Conservation (phyloP, 2,888 invertebrate genomes). For the Gerris lacustris region DNA sequence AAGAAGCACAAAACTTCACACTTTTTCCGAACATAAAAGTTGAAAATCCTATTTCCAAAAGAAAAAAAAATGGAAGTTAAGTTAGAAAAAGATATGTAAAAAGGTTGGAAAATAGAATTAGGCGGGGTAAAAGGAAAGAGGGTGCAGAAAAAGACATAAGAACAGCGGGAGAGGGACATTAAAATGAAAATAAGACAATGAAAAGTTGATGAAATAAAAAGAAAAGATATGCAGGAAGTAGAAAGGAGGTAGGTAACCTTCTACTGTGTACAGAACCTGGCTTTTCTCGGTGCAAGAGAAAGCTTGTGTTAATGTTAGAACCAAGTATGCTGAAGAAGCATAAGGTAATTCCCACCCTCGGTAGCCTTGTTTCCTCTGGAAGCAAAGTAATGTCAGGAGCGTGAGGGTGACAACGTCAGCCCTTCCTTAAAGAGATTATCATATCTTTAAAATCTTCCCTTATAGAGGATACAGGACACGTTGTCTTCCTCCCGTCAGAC, state of each 20-base stretch:
- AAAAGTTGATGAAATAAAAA: neutral
- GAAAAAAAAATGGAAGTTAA: too few relatives aligned
- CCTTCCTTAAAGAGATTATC: neutral
- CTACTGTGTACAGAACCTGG: too few relatives aligned
- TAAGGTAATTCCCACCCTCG: neutral
- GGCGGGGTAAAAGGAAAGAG: too few relatives aligned
- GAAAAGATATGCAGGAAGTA: neutral
- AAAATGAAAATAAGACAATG: conserved; percentile 1
- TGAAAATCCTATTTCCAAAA: too few relatives aligned
- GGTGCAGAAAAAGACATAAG: too few relatives aligned
- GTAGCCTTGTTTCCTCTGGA: neutral
- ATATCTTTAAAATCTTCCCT: neutral
- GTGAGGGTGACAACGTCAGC: neutral
- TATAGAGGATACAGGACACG: neutral
- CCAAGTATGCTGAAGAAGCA: neutral
- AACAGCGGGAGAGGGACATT: neutral
- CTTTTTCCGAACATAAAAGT: too few relatives aligned
- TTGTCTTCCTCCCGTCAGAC: neutral
- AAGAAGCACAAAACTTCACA: too few relatives aligned
- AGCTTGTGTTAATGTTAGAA: neutral
- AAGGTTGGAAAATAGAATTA: too few relatives aligned
- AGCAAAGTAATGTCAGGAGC: neutral
- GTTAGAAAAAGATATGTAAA: too few relatives aligned
- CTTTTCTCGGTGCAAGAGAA: too few relatives aligned
- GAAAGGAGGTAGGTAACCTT: neutral